These are phyloP conservation scores for Trichoplusia ni DNA, from an alignment of 1,140 invertebrate species.

Conservation along the genomic window DNA sequence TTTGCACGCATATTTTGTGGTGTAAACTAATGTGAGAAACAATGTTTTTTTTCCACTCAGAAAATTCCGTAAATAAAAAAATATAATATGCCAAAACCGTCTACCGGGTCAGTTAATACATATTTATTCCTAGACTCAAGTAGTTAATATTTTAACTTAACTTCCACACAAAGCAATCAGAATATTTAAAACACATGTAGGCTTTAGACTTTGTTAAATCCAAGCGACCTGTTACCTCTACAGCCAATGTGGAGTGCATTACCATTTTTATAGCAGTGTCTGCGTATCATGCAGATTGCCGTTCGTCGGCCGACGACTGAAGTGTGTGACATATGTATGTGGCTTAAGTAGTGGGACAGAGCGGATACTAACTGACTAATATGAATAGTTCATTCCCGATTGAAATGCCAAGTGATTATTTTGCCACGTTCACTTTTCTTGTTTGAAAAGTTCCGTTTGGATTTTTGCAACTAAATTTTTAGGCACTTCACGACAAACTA, in stretches of 20 bases:
- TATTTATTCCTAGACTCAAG: too few relatives aligned
- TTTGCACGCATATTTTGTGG: not conserved
- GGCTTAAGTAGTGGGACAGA: not conserved
- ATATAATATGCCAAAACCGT: too few relatives aligned
- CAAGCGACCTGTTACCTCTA: conserved; percentile 40
- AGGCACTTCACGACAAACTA: too few relatives aligned
- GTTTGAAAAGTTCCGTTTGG: too few relatives aligned
- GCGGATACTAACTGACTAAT: not conserved
- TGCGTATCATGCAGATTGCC: conserved; percentile 63
- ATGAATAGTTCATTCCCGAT: not conserved
- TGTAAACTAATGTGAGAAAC: not conserved
- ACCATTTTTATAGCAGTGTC: conserved; percentile 68
- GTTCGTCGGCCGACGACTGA: conserved; percentile 44
- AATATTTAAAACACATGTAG: conserved; percentile 18
- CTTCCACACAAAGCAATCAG: not conserved
- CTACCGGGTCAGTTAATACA: too few relatives aligned
- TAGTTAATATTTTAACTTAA: not conserved
- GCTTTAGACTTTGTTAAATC: not conserved
- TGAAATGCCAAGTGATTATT: too few relatives aligned
- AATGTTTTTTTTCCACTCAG: too few relatives aligned
- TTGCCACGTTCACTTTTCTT: too few relatives aligned
- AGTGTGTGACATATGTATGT: conserved; percentile 33
- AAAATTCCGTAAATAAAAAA: too few relatives aligned
- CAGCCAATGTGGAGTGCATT: conserved; percentile 46
- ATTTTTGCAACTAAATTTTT: too few relatives aligned